Base-by-base conservation (phyloP, 2,888 invertebrate species). In the Cheilosia grossa region DNA sequence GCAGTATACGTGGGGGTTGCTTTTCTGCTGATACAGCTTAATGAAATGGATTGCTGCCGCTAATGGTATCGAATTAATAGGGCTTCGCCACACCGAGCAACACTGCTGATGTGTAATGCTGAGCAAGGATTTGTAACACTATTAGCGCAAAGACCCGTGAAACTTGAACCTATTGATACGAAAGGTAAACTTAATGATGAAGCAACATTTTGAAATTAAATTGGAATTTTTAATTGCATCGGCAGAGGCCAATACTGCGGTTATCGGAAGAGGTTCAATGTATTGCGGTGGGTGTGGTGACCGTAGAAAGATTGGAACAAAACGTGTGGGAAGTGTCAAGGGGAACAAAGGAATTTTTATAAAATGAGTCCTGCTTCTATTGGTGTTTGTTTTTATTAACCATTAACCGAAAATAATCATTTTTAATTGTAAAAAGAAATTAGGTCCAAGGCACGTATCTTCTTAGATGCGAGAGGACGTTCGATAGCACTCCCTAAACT, bases 21-120 rank as follows among this genome's bases (percentile, higher is more conserved):
- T 49, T 70, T 82, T 77, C 47, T 66, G 82, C 66, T 66, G 66
- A 77, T 17, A 40, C 47, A 61, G 74, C 64, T 77, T 54, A 82
- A 82, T 82, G 58, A 72, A 77, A 53, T 40, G 53, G 21, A 77
- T 77, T 63, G 54, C 21, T 59, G 24, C 49, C 72, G 37, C 63
- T 59, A 77, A 82, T 77, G 59, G 82, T 44, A 59, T 70, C 64
- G 54, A 64, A 58, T 82, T 53, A 75, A 64, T 63, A 47, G 42
- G 47, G 40, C 37, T 63, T 44, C 61, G 21, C 61, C 63, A 63
- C 30, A 42, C 30, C 42, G 27, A 33, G 42, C 33, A 58, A 33
- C 19, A 42, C 51, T 73, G 63, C 54, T 67, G 69, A 64, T 51
- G 63, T 63, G 61, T 59, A 37, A 42, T 44, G 61, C 24, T 54